Base-by-base conservation (phyloP, 2,113 vertebrate species). In the Chaenogobius annularis region DNA sequence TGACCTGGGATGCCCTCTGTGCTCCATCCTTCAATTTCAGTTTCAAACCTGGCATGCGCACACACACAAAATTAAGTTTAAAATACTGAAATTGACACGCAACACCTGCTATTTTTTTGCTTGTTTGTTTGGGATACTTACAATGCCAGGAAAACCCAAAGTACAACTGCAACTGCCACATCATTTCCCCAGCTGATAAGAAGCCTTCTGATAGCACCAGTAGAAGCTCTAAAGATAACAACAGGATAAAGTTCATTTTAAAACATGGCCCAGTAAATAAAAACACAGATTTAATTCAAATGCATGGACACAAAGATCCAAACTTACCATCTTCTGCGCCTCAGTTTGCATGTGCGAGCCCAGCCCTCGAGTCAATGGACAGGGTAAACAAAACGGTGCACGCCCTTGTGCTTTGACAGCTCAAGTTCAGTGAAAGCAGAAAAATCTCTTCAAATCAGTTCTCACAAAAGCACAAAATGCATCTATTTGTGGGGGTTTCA, bases 121-220 rank as follows among this genome's bases (percentile, higher is more conserved):
- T 44, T 37, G 5, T 55, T 48, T 52, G 65, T 78, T 80, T 52
- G 9, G 43, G 26, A 35, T 63, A 69, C 69, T 79, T 11, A 72
- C 82, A 68, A 64, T 69, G 58, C 67, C 47, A 69, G 56, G 68
- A 0, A 5, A 61, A 85, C 77, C 75, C 89, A 90, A 91, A 91
- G 91, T 91, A 7, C 89, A 85, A 22, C 7, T 26, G 63, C 2
- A 13, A 52, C 68, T 89, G 87, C 92, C 91, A 93, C 91, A 92
- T 92, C 89, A 87, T 77, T 74, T 70, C 78, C 69, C 37, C 66
- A 56, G 66, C 43, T 56, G 72, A 75, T 71, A 79, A 64, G 75
- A 72, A 40, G 61, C 58, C 6, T 11, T 72, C 72, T 81, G 75
- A 86, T 88, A 89, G 77, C 50, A 54, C 50, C 79, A 65, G 22